These are phyloP conservation scores for Hetaerina americana DNA, from an alignment of 1,140 invertebrate species.

Conservation along the genomic window DNA sequence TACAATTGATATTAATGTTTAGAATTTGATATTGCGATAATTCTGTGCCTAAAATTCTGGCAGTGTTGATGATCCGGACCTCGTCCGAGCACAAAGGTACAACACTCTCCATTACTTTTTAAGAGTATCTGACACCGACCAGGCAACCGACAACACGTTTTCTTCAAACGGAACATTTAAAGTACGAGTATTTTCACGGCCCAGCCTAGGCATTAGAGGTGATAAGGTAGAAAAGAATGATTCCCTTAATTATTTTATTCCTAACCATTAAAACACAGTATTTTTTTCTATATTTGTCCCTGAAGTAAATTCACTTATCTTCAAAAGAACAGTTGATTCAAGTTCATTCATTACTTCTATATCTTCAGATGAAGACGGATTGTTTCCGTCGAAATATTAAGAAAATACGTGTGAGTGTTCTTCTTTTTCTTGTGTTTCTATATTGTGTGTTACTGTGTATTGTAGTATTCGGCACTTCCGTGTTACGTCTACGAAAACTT, in stretches of 20 bases:
- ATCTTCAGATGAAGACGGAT: no score
- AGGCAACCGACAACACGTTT: background rate
- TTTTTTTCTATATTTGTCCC: background rate
- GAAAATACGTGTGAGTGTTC: no score
- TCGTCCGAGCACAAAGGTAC: background rate
- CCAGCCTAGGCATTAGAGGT: background rate
- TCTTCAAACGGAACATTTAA: background rate
- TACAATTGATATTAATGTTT: background rate
- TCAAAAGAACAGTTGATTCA: background rate
- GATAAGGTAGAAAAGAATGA: background rate
- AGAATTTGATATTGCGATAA: background rate
- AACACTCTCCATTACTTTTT: background rate
- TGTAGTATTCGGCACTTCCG: no score
- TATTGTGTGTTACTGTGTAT: no score
- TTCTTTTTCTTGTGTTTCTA: no score
- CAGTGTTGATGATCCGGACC: background rate
- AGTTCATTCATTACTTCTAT: no score
- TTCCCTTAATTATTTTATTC: background rate
- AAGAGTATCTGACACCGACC: background rate
- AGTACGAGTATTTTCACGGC: background rate
- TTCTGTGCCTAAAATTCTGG: background rate
- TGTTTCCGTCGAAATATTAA: no score
- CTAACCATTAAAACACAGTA: background rate
- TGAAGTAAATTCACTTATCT: background rate
- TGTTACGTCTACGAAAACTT: no score